phyloP scores from a whole-genome alignment of 2,113 vertebrate species.

The Burhinus oedicnemus region DNA sequence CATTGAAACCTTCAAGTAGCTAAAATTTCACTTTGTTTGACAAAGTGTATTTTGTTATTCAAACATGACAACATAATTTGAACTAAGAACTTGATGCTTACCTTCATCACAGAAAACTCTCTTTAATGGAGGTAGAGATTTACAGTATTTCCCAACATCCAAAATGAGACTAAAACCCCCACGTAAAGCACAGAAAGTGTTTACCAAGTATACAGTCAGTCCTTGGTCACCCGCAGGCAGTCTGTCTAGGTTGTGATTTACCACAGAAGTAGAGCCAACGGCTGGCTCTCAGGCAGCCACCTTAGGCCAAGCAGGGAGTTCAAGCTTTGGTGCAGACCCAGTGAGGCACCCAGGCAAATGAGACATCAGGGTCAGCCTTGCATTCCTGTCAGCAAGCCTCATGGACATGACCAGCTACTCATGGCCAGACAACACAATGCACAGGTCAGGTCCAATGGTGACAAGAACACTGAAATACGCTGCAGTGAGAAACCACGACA shows the following conservation, averaged over 20 bases:
- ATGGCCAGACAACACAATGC: not conserved
- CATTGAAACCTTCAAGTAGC: not conserved
- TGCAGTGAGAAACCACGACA: not conserved
- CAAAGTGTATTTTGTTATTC: not conserved
- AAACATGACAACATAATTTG: not conserved
- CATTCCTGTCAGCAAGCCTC: not conserved
- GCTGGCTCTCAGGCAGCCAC: not conserved
- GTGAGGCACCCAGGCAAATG: not conserved
- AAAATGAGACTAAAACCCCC: not conserved
- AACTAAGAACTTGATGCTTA: not conserved
- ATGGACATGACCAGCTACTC: not conserved
- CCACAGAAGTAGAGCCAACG: not conserved
- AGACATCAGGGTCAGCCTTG: not conserved
- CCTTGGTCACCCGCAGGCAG: not conserved
- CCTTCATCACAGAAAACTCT: not conserved
- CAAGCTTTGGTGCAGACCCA: not conserved
- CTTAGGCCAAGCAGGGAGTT: not conserved
- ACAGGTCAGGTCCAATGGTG: not conserved
- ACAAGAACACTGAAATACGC: not conserved
- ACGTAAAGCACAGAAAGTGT: not conserved
- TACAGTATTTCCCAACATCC: not conserved
- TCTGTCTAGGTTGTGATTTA: fast-evolving
- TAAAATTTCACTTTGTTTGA: not conserved
- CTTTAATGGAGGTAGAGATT: not conserved
- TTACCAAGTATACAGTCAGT: not conserved